Evolutionary conservation across 2,888 invertebrate species (phyloP).

Genomic region (Eupithecia dodoneata): DNA sequence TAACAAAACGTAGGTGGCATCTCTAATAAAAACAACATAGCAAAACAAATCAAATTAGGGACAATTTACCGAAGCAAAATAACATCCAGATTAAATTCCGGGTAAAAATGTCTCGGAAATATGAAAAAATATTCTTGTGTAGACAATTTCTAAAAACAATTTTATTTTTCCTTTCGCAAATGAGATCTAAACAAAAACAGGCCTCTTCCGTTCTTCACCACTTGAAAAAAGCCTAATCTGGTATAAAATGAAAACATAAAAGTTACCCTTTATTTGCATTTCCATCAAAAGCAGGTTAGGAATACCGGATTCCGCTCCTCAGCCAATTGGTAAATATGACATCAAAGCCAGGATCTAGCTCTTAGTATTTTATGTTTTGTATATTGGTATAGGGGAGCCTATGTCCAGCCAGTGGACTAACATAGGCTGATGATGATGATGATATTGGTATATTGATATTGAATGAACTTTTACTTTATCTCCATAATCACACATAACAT

Average conservation of each 20-base stretch:
- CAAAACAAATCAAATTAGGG: neutral
- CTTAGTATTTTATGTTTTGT: too few relatives aligned
- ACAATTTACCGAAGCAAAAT: neutral
- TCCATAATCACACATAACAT: too few relatives aligned
- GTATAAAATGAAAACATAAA: constrained; percentile 53
- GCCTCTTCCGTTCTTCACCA: constrained; percentile 35
- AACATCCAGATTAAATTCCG: constrained; percentile 10
- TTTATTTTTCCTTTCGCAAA: constrained; percentile 23
- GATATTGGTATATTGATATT: too few relatives aligned
- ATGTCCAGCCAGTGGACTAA: too few relatives aligned
- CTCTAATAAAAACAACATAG: neutral
- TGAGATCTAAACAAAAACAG: constrained; percentile 29
- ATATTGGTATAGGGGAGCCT: too few relatives aligned
- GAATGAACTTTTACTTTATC: too few relatives aligned
- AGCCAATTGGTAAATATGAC: neutral
- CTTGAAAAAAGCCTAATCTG: constrained; percentile 43
- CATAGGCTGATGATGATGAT: too few relatives aligned
- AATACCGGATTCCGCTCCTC: neutral
- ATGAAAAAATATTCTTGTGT: constrained; percentile 6
- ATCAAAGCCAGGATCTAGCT: neutral
- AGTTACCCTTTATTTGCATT: constrained; percentile 35
- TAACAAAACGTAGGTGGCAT: neutral
- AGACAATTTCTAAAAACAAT: constrained; percentile 22
- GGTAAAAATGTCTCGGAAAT: constrained; percentile 27
- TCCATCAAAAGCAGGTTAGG: constrained; percentile 9